Percentiles rank a stretch among this genome's conserved stretches.
Conservation (phyloP, 2,113 vertebrate species). For the Solea solea region DNA sequence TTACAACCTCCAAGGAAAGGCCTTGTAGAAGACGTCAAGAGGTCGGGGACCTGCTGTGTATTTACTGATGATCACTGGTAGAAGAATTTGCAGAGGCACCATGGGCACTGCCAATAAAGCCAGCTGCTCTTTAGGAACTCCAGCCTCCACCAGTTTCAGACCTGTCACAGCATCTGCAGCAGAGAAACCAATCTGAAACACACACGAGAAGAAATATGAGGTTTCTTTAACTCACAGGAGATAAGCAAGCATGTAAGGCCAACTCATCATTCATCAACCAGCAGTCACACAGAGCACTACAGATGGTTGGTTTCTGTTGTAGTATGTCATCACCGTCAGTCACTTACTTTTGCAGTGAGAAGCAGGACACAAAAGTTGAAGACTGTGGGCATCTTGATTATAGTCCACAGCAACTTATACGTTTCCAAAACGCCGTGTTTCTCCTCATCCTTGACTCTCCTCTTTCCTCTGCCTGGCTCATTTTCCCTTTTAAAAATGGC, state of each 20-base stretch:
- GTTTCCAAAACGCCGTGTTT: constrained; percentile 93
- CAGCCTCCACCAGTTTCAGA: constrained; percentile 94
- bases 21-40: constrained; percentile 93
- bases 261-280: neutral
- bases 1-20: constrained; percentile 93
- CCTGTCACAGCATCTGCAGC: constrained; percentile 97
- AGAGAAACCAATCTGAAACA: constrained; percentile 92
- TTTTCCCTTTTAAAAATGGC: constrained; percentile 93
- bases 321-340: neutral
- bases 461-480: constrained; percentile 58
- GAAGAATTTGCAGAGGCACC: constrained; percentile 95
- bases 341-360: constrained; percentile 92
- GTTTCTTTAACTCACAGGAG: neutral
- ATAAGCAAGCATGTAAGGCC: neutral
- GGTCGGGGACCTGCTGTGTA: constrained; percentile 96
- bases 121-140: constrained; percentile 95
- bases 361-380: constrained; percentile 92
- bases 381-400: constrained; percentile 95
- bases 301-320: neutral
- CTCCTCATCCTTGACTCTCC: constrained; percentile 85
- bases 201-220: neutral
- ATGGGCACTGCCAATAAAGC: constrained; percentile 95
- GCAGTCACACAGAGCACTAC: neutral
- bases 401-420: constrained; percentile 90
- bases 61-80: constrained; percentile 95